Evolutionary conservation across 2,888 invertebrate species (phyloP).

Genomic region (Adelognathus sp.): DNA sequence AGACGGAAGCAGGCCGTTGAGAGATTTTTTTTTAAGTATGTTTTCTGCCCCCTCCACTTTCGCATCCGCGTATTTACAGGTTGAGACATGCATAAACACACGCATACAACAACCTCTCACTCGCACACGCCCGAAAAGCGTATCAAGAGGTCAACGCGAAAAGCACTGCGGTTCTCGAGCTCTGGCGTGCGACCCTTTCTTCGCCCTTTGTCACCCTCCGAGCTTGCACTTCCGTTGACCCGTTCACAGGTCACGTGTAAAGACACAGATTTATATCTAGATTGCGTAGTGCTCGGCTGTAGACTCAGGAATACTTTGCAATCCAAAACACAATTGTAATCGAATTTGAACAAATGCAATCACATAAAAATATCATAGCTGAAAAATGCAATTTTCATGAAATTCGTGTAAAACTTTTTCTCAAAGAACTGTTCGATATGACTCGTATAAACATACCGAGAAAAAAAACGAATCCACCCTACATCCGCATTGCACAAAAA

Average conservation of each 20-base stretch:
- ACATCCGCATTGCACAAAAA: background rate
- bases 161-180: background rate
- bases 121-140: slow-evolving; percentile 35
- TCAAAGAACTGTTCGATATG: background rate
- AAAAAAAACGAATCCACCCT: background rate
- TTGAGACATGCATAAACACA: slow-evolving; percentile 15
- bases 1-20: slow-evolving; percentile 44
- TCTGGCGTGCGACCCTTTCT: background rate
- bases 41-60: slow-evolving; percentile 1
- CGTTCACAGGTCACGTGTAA: slow-evolving; percentile 29
- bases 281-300: background rate
- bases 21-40: slow-evolving; percentile 46
- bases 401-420: slow-evolving; percentile 36
- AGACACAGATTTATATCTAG: background rate
- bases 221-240: slow-evolving; percentile 54
- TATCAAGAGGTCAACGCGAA: slow-evolving; percentile 42
- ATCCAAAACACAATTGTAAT: slow-evolving; percentile 6
- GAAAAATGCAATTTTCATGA: background rate
- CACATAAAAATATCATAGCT: background rate
- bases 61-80: slow-evolving; percentile 35
- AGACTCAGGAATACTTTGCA: background rate
- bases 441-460: background rate
- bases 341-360: background rate
- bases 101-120: slow-evolving; percentile 19
- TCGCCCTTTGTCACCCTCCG: background rate